Evolutionary conservation across 1,140 invertebrate genomes (phyloP), one percentile per base, ranked within the genome.

Genomic region (Panagrolaimus sp.): DNA sequence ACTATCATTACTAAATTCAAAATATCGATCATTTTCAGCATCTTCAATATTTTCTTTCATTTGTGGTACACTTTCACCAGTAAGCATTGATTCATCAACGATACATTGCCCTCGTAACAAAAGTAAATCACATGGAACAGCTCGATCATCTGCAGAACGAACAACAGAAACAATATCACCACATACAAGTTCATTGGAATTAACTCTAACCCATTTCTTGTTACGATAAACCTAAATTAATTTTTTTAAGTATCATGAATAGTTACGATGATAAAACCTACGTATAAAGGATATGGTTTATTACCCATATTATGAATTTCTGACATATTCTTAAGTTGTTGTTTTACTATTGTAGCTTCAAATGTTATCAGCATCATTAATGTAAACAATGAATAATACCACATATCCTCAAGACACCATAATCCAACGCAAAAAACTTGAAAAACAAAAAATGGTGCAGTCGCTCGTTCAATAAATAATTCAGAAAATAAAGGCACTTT

Each of bases 221-320:
- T 92, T 91, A 75, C 96, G 88, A 81, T 97, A 96, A 0, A 92
- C 93, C 88, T 94, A 51, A 46, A 38, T 38, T 38, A 38, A 38
- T 38, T 38, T 7, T n/a, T n/a, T n/a, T n/a, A n/a, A n/a, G n/a
- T n/a, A n/a, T n/a, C n/a, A n/a, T n/a, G n/a, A n/a, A n/a, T n/a
- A n/a, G n/a, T n/a, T n/a, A n/a, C n/a, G n/a, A n/a, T n/a, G n/a
- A n/a, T n/a, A n/a, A n/a, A n/a, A 38, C 31, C 31, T 81, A 90
- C 89, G 85, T 89, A 89, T 73, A 97, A 90, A 68, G 88, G 87
- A 82, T 95, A 96, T 0, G 94, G 92, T 85, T 95, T 95, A 76
- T 95, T 98, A 16, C 95, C 96, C 96, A 99, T 98, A 86, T 96
- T 94, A n/a, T 95, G 87, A 74, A 99, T 98, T 86, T 97, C 94